Base-by-base conservation (phyloP, 2,797 vertebrate species). In the Bryconaethiops microstoma region DNA sequence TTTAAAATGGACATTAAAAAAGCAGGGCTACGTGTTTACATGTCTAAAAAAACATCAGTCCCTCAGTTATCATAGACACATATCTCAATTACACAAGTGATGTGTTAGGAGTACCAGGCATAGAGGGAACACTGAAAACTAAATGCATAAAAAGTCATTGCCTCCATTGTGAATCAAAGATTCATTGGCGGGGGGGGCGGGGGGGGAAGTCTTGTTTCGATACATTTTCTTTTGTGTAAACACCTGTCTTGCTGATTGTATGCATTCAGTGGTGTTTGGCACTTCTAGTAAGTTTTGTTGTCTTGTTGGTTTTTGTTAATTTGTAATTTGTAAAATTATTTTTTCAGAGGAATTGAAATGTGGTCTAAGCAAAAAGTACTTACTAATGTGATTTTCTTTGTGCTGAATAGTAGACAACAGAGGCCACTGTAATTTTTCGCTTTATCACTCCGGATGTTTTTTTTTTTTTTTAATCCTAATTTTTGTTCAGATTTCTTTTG, bases 101-200 rank as follows among this genome's bases (percentile, higher is more conserved):
- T 55, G n/a, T 70, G 54, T 59, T 57, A 40, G 25, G 17, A 57
- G 42, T 25, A 45, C 65, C 74, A 60, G 80, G 80, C 77, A 75
- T 80, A 82, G 77, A 80, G 78, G 84, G 81, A 83, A 82, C 81
- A 85, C 84, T 85, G 84, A 85, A 68, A 50, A 55, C 39, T 74
- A 12, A 63, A 74, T 50, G 42, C 55, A 39, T 48, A 35, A 50
- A 59, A 42, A 62, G 63, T 75, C 63, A 71, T 70, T n/a, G 40
- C 39, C 52, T 73, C 21, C n/a, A 42, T 77, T 68, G 9, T 68
- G 5, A 67, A 73, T 73, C 45, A 35, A 6, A 35, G 50, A 74
- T 57, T 39, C 70, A 57, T 5, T 71, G 69, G n/a, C n/a, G n/a
- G n/a, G n/a, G n/a, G n/a, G n/a, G n/a, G n/a, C n/a, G 25, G 39